Evolutionary conservation across 2,797 vertebrate species (phyloP), one percentile per base, ranked within the genome.

Genomic region (Pipistrellus pipistrellus): DNA sequence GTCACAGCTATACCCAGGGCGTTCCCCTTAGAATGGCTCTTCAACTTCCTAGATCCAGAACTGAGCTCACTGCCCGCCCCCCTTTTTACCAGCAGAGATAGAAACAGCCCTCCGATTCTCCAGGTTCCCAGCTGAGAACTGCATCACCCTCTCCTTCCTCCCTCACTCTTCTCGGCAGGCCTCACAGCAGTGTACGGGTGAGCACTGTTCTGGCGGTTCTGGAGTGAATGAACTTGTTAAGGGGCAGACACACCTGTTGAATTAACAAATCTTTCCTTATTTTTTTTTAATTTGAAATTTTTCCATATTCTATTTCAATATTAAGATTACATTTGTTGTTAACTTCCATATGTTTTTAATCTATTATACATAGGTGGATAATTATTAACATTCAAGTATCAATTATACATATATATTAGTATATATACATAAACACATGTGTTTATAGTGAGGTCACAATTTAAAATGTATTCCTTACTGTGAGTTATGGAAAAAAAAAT

Each of bases 401-500:
- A 25, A 30, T 75, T 72, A 25, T 35, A 75, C 68, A 48, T 66
- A 41, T 41, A 41, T 57, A 69, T 23, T 87, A 71, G 81, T 57
- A 53, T 35, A 48, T 13, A 27, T 11, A 68, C n/a, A 90, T 6
- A 90, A 38, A 71, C 53, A 81, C 35, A 2, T 25, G 4, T 44
- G 57, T 68, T 8, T 71, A 44, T 73, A 51, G 64, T 25, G 30
- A 41, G 30, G 66, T 89, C 85, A 93, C 25, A 83, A 92, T 81
- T 77, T 93, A 23, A 96, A 92, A 62, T 85, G 3, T 75, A 85
- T 76, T 93, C 38, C 51, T 89, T 85, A 81, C 9, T 88, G 18
- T 44, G 51, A 41, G n/a, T 71, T 12, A 80, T 6, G 7, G 59
- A 30, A 21, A 73, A 85, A 85, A 84, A 78, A n/a, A 11, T n/a